These are phyloP conservation scores for Nyctereutes procyonoides DNA, from an alignment of 2,113 vertebrate species.

Conservation along the genomic window DNA sequence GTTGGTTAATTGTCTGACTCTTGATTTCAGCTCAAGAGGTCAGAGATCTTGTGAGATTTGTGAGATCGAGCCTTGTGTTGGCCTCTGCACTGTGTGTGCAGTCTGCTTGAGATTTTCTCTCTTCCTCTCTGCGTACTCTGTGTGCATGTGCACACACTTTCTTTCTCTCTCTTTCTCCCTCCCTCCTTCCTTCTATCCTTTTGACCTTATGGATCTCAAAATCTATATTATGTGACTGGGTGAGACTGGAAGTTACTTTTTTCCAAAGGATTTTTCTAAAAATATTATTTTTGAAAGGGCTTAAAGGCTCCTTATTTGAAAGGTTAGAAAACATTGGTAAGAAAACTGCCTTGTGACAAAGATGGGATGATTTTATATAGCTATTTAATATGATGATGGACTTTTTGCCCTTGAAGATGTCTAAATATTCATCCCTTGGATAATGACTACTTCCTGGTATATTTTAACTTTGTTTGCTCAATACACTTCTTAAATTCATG, in stretches of 20 bases:
- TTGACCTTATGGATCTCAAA: not conserved
- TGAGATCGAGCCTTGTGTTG: not conserved
- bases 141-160: not conserved
- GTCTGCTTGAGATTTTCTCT: not conserved
- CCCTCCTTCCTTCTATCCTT: not conserved
- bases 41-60: not conserved
- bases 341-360: not conserved
- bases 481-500: constrained; percentile 24
- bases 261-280: not conserved
- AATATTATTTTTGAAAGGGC: not conserved
- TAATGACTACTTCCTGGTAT: constrained; percentile 38
- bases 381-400: not conserved
- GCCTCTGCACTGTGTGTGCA: not conserved
- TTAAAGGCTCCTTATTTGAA: not conserved
- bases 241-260: not conserved
- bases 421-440: not conserved
- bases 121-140: not conserved
- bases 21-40: not conserved
- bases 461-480: constrained; percentile 56
- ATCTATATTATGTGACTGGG: not conserved
- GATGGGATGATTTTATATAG: not conserved
- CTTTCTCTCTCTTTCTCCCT: not conserved
- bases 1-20: not conserved
- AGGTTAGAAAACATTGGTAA: not conserved
- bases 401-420: constrained; percentile 40